Evolutionary conservation across 2,797 vertebrate species (phyloP).

Genomic region (Phoebastria nigripes): DNA sequence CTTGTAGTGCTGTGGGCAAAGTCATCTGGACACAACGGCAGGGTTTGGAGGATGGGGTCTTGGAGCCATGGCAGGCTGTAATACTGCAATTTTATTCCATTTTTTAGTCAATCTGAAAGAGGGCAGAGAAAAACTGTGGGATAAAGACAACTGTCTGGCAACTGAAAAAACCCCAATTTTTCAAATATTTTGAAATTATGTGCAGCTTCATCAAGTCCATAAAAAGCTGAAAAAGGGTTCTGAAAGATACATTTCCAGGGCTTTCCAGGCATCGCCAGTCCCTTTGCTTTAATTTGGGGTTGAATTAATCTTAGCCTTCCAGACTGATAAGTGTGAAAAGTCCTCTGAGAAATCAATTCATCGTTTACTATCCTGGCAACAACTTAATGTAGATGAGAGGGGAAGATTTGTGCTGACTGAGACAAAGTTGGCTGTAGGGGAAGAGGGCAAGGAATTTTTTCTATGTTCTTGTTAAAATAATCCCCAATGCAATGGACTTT

Average conservation of each 20-base stretch:
- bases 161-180: neutral
- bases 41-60: neutral
- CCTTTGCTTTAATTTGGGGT: neutral
- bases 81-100: neutral
- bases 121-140: neutral
- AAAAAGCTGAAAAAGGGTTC: neutral
- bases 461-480: neutral
- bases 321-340: neutral
- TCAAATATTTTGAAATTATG: neutral
- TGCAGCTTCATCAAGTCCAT: neutral
- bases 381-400: neutral
- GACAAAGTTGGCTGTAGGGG: neutral
- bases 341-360: neutral
- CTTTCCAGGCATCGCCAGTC: neutral
- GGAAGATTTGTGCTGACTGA: neutral
- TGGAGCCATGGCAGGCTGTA: neutral
- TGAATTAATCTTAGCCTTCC: neutral
- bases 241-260: neutral
- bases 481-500: neutral
- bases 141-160: neutral
- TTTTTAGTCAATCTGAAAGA: neutral
- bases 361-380: neutral
- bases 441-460: neutral
- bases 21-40: neutral
- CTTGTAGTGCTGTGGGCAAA: slow-evolving; percentile 25